Evolutionary conservation across 2,113 vertebrate genomes (phyloP).

Genomic region (Ranitomeya imitator): DNA sequence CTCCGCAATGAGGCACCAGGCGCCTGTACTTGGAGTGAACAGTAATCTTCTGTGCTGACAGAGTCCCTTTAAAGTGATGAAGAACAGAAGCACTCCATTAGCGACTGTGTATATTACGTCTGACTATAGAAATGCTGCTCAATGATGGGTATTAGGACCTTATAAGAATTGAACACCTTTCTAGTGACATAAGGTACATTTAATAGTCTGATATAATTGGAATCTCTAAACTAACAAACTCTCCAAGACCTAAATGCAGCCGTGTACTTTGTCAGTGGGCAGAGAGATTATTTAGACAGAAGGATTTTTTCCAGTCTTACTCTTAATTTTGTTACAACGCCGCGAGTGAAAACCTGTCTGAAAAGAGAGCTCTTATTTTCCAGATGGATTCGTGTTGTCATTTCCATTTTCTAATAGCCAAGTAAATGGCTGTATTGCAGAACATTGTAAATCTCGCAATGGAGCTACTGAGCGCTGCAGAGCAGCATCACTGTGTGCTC

Average conservation of each 20-base stretch:
- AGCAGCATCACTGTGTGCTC: neutral
- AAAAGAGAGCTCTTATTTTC: constrained; percentile 22
- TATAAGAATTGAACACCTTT: neutral
- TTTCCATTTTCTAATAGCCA: constrained; percentile 25
- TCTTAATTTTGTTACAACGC: neutral
- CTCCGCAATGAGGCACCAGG: too few species aligned
- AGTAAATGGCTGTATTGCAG: neutral
- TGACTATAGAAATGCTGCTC: neutral
- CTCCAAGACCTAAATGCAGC: neutral
- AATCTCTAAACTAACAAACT: neutral
- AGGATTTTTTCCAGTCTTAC: constrained; percentile 11
- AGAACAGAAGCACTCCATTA: neutral
- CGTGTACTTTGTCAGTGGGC: neutral
- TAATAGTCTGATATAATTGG: neutral
- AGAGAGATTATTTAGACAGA: constrained; percentile 30
- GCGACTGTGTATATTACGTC: too few species aligned
- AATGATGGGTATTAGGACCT: neutral
- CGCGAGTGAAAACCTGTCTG: constrained; percentile 39
- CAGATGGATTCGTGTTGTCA: constrained; percentile 49
- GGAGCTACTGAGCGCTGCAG: neutral
- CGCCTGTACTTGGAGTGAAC: too few species aligned
- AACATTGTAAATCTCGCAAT: neutral
- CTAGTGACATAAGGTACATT: neutral
- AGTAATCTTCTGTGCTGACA: too few species aligned
- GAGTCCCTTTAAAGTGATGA: neutral